phyloP scores from a whole-genome alignment of 2,797 vertebrate genomes.

The Sebastes iracundus region DNA sequence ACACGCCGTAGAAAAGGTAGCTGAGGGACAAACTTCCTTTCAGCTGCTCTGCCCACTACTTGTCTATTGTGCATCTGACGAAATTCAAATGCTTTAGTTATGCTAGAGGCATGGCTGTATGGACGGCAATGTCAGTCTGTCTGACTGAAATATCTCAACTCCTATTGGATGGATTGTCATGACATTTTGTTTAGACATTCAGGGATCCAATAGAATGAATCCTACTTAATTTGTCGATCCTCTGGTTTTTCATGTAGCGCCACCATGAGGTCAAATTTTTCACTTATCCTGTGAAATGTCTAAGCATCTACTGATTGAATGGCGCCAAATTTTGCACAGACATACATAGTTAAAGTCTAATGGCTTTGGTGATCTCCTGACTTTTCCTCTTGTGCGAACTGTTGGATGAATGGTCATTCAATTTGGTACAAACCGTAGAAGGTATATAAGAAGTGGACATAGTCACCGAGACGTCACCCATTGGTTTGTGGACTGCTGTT shows the following conservation, averaged over 20 bases:
- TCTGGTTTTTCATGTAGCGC: not conserved
- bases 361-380: not conserved
- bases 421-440: not conserved
- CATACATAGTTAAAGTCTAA: not conserved
- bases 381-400: not conserved
- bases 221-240: not conserved
- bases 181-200: not conserved
- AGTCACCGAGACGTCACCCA: too few relatives aligned
- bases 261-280: not conserved
- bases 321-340: not conserved
- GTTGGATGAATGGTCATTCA: accelerated
- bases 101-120: not conserved
- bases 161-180: not conserved
- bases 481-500: too few relatives aligned
- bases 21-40: slow-evolving; percentile 8
- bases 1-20: slow-evolving; percentile 1
- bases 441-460: too few relatives aligned
- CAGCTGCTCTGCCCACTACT: not conserved
- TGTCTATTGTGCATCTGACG: not conserved
- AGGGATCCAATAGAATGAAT: not conserved
- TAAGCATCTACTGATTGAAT: not conserved
- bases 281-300: not conserved
- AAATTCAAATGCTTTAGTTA: not conserved
- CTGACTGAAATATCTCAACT: not conserved
- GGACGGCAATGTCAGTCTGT: not conserved